Evolutionary conservation across 2,797 vertebrate genomes (phyloP).

Genomic region (Cynopterus sphinx): DNA sequence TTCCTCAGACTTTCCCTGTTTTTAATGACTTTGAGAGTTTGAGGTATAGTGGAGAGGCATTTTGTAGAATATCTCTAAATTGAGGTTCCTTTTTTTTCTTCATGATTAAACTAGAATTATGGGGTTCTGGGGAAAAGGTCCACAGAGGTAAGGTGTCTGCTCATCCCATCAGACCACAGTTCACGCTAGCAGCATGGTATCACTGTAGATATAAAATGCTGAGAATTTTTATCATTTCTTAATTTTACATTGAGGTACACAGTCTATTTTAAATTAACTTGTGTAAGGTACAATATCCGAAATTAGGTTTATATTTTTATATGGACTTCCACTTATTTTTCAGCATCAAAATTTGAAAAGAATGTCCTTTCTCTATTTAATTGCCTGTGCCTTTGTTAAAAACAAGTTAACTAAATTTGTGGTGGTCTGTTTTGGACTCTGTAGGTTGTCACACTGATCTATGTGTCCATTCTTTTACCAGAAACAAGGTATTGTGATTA

Average conservation of each 20-base stretch:
- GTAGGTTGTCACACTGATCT: constrained; percentile 23
- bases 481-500: background rate
- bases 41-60: background rate
- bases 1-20: background rate
- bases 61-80: background rate
- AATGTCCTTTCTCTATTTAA: constrained; percentile 1
- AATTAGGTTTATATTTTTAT: constrained; percentile 4
- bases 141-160: background rate
- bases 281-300: background rate
- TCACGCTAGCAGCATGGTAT: background rate
- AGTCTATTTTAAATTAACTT: background rate
- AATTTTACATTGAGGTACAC: background rate
- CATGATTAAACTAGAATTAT: background rate
- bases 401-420: background rate
- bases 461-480: background rate
- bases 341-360: background rate
- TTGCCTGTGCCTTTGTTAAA: background rate
- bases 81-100: background rate
- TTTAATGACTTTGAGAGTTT: background rate
- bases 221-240: background rate
- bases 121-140: background rate
- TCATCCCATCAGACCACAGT: background rate
- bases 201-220: background rate
- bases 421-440: background rate
- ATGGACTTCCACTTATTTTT: background rate